Evolutionary conservation across 2,888 invertebrate species (phyloP).

Genomic region (Byasa hedistus): DNA sequence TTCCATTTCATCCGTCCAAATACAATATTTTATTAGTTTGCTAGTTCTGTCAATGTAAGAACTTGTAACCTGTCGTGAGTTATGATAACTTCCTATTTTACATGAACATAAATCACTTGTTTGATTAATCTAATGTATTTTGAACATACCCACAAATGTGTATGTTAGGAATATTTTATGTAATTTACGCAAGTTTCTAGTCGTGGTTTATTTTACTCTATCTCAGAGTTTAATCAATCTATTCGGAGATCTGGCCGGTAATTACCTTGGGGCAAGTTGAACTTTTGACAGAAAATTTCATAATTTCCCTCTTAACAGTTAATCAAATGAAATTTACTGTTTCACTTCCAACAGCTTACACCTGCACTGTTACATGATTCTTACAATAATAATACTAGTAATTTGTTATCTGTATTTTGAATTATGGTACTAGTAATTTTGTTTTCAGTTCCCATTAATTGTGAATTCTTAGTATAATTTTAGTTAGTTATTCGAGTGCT

Average conservation of each 20-base stretch:
- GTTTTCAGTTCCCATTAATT: constrained; percentile 15
- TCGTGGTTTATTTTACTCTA: constrained; percentile 3
- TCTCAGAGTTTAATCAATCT: constrained; percentile 6
- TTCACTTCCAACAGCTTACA: constrained; percentile 17
- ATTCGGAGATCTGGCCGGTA: neutral
- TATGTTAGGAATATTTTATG: constrained; percentile 3
- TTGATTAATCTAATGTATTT: constrained; percentile 23
- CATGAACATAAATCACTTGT: constrained; percentile 7
- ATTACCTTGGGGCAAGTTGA: constrained; percentile 6
- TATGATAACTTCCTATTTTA: constrained; percentile 17
- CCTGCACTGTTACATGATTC: constrained; percentile 29
- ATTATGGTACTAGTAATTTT: constrained; percentile 24
- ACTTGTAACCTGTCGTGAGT: constrained; percentile 26
- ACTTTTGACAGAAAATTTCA: constrained; percentile 23
- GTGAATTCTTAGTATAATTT: constrained; percentile 3
- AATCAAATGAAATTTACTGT: constrained; percentile 24
- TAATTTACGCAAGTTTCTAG: constrained; percentile 8
- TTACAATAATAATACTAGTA: constrained; percentile 23
- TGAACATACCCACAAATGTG: constrained; percentile 1
- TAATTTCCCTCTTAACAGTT: constrained; percentile 18
- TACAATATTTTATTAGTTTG: constrained; percentile 36
- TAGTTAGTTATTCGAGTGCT: constrained; percentile 5
- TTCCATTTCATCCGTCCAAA: constrained; percentile 35
- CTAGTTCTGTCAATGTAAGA: constrained; percentile 21
- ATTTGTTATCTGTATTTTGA: constrained; percentile 26